These are phyloP conservation scores for Catocala nupta DNA, from an alignment of 2,888 invertebrate species.

Conservation along the genomic window DNA sequence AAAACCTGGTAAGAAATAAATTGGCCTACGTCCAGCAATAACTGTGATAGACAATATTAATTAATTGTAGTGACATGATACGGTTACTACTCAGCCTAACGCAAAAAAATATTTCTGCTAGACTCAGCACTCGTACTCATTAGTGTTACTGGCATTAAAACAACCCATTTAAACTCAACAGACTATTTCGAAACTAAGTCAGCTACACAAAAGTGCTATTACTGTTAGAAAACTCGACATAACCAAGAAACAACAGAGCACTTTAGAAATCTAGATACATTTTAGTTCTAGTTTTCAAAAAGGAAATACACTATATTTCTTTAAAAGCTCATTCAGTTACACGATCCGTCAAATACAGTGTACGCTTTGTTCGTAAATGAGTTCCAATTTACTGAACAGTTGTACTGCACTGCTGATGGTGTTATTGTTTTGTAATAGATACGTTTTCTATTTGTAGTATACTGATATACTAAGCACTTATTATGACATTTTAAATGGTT, in stretches of 20 bases:
- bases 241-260: slow-evolving; percentile 1
- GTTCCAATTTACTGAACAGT: slow-evolving; percentile 38
- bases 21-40: too few species aligned
- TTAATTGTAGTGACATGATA: too few species aligned
- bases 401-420: not conserved
- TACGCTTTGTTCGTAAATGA: slow-evolving; percentile 36
- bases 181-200: not conserved
- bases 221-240: slow-evolving; percentile 8
- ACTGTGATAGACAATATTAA: too few species aligned
- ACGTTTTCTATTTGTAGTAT: not conserved
- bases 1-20: too few species aligned
- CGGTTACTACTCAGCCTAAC: too few species aligned
- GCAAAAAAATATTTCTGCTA: too few species aligned
- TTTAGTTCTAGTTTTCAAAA: slow-evolving; percentile 2
- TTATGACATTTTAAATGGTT: too few species aligned
- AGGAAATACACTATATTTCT: slow-evolving; percentile 12
- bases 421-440: not conserved
- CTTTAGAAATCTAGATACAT: slow-evolving; percentile 2
- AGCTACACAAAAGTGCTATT: slow-evolving; percentile 12
- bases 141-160: not conserved
- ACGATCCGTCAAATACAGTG: slow-evolving; percentile 40
- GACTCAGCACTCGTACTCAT: too few species aligned
- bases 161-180: not conserved
- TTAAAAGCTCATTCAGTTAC: slow-evolving; percentile 14
- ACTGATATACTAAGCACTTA: too few species aligned